Evolutionary conservation across 2,113 vertebrate genomes (phyloP).

Genomic region (Hemichromis elongatus): DNA sequence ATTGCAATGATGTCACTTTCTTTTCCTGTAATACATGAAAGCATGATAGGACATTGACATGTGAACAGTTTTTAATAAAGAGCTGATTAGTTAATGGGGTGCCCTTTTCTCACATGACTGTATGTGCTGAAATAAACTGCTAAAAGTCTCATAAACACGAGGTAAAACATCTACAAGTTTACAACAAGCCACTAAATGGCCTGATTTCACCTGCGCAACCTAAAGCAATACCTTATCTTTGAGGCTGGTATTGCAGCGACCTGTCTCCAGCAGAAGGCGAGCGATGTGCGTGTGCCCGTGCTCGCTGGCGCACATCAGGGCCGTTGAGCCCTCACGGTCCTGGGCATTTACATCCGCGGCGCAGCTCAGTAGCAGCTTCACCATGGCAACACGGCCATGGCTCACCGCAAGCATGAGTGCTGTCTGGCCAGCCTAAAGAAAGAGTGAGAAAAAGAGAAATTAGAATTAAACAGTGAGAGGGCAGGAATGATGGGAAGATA

Average conservation of each 20-base stretch:
- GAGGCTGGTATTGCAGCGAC: conserved; percentile 74
- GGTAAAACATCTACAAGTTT: not conserved
- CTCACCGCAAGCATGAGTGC: conserved; percentile 89
- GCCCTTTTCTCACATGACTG: too few species aligned
- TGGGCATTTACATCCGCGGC: conserved; percentile 78
- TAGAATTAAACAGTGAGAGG: not conserved
- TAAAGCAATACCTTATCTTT: conserved; percentile 74
- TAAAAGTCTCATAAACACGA: not conserved
- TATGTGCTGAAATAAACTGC: not conserved
- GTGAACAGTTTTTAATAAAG: too few species aligned
- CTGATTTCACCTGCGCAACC: not conserved
- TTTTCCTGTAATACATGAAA: too few species aligned
- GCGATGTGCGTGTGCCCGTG: conserved; percentile 86
- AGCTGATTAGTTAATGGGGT: too few species aligned
- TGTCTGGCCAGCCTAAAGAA: conserved; percentile 82
- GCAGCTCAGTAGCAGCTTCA: conserved; percentile 80
- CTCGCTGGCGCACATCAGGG: conserved; percentile 88
- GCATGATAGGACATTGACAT: too few species aligned
- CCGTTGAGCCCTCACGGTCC: conserved; percentile 83
- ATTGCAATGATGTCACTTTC: too few species aligned
- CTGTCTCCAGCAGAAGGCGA: conserved; percentile 78
- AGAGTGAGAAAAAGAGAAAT: not conserved
- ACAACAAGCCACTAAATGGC: not conserved
- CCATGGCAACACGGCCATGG: conserved; percentile 84
- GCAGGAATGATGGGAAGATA: not conserved